These are phyloP conservation scores for Drosophila varians DNA, from an alignment of 1,140 invertebrate genomes.

Conservation along the genomic window DNA sequence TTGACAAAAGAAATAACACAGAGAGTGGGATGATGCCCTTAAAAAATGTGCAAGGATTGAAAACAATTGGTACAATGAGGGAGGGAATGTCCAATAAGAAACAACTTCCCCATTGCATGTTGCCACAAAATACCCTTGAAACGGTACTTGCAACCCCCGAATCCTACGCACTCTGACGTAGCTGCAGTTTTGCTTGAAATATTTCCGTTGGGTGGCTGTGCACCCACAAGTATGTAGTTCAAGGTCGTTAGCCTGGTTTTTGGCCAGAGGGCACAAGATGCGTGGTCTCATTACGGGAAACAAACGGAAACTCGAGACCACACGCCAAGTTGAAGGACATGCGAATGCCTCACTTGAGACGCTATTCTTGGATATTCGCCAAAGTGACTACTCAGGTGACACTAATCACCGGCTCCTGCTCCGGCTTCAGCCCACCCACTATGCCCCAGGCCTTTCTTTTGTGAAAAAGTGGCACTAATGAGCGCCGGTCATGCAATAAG, in stretches of 20 bases:
- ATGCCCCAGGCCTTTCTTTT: background rate
- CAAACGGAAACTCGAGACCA: slow-evolving; percentile 1
- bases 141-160: slow-evolving; percentile 20
- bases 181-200: slow-evolving; percentile 38
- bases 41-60: background rate
- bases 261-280: background rate
- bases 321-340: slow-evolving; percentile 45
- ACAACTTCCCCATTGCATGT: background rate
- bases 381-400: slow-evolving; percentile 33
- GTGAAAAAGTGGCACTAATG: slow-evolving; percentile 40
- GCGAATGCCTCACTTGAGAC: slow-evolving; percentile 27
- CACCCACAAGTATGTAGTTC: slow-evolving; percentile 53
- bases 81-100: too few relatives aligned
- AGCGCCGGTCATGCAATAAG: slow-evolving; percentile 37
- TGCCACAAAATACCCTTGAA: slow-evolving; percentile 12
- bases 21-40: background rate
- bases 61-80: background rate
- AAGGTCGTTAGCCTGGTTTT: slow-evolving; percentile 44
- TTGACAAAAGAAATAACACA: slow-evolving; percentile 22
- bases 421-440: background rate
- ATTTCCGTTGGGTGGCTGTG: slow-evolving; percentile 20
- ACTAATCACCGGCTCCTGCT: slow-evolving; percentile 22
- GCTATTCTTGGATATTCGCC: slow-evolving; percentile 37
- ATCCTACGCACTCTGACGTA: slow-evolving; percentile 58
- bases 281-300: slow-evolving; percentile 9